Percentiles rank a stretch among this genome's conserved stretches.
These are phyloP conservation scores for Sphaeridia pumilis DNA, from an alignment of 2,888 invertebrate genomes.

Conservation along the genomic window DNA sequence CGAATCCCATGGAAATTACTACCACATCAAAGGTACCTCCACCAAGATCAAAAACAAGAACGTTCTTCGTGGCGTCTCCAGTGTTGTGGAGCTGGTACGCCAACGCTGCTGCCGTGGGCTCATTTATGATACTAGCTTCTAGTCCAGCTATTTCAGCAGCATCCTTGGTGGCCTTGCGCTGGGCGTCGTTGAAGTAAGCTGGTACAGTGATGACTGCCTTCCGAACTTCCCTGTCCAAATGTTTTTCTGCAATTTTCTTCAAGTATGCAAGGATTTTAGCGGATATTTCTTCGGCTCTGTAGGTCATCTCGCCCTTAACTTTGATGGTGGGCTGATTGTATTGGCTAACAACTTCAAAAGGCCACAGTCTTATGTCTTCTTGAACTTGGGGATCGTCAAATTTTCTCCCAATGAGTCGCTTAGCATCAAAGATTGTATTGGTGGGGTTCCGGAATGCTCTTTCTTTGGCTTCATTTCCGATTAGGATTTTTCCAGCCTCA, in stretches of 20 bases:
- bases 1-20: background rate
- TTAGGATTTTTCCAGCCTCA: conserved; percentile 59
- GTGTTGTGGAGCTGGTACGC: conserved; percentile 4
- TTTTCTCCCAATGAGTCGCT: conserved; percentile 68
- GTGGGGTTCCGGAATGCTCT: conserved; percentile 59
- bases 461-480: conserved; percentile 76
- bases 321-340: conserved; percentile 42
- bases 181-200: conserved; percentile 10
- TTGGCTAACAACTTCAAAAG: conserved; percentile 63
- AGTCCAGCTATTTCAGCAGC: conserved; percentile 8
- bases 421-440: conserved; percentile 69
- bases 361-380: conserved; percentile 71
- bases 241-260: conserved; percentile 5
- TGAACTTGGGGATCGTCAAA: conserved; percentile 67
- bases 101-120: conserved; percentile 11
- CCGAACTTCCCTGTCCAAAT: background rate
- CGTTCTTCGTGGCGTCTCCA: background rate
- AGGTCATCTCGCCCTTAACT: background rate
- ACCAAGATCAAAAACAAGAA: conserved; percentile 13
- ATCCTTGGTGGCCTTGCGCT: conserved; percentile 11
- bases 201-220: conserved; percentile 13
- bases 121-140: conserved; percentile 8
- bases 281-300: conserved; percentile 12
- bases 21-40: conserved; percentile 14
- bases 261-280: conserved; percentile 3